Conservation (phyloP, 2,797 vertebrate genomes). For the Sebastes minor region DNA sequence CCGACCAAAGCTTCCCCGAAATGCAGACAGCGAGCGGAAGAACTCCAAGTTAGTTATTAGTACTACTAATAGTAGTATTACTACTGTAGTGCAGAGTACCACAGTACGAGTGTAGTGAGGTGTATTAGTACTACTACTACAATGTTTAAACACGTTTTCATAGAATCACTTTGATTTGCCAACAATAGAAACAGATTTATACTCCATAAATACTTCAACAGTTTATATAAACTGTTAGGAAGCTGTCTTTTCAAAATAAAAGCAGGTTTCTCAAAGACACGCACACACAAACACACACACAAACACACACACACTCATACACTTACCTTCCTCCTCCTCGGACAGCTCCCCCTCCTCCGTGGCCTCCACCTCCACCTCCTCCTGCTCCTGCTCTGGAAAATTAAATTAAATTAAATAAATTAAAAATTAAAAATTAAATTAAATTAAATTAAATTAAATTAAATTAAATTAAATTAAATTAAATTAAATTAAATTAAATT, state of each 20-base stretch:
- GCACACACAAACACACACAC: neutral
- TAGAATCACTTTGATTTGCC: neutral
- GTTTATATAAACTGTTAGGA: neutral
- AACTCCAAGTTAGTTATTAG: too few species aligned
- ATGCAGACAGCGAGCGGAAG: too few species aligned
- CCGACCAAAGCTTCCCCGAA: too few species aligned
- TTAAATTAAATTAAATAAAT: too few species aligned
- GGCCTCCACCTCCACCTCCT: constrained; percentile 78
- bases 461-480: too few species aligned
- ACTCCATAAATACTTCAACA: neutral
- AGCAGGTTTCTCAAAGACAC: neutral
- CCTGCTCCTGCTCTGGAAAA: constrained; percentile 80
- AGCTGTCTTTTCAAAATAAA: neutral
- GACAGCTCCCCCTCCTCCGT: constrained; percentile 80
- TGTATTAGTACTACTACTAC: too few species aligned
- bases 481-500: neutral
- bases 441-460: too few species aligned
- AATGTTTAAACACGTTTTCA: neutral
- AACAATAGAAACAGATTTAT: neutral
- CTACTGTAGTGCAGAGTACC: too few species aligned
- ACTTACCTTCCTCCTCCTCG: constrained; percentile 84
- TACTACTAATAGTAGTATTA: too few species aligned
- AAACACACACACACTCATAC: neutral
- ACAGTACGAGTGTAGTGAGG: too few species aligned
- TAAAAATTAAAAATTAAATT: too few species aligned